Evolutionary conservation across 2,888 invertebrate genomes (phyloP).

Genomic region (Trissoscelio sp.): DNA sequence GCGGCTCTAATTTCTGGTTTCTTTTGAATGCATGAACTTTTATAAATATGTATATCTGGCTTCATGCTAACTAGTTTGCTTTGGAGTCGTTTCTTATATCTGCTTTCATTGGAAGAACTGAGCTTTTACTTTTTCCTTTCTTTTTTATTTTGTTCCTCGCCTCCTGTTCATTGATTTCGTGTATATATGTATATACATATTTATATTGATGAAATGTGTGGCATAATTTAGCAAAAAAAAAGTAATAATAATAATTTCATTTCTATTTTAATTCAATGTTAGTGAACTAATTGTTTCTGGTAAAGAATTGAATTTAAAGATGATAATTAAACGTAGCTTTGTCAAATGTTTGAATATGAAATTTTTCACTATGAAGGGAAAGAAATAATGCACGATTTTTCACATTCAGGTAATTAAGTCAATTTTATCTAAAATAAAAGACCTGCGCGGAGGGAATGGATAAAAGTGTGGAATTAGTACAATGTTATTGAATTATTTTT

Average conservation of each 20-base stretch:
- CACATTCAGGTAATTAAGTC: constrained; percentile 60
- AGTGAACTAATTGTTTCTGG: background rate
- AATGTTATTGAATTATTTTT: constrained; percentile 52
- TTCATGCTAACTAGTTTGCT: constrained; percentile 67
- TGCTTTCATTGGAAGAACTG: constrained; percentile 61
- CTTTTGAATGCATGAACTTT: constrained; percentile 72
- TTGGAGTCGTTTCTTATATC: too few relatives aligned
- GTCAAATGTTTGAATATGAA: background rate
- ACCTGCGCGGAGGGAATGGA: constrained; percentile 51
- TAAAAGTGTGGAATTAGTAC: constrained; percentile 56
- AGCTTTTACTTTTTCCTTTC: constrained; percentile 48
- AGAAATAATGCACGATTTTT: constrained; percentile 55
- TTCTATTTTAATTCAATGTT: background rate
- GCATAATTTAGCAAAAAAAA: background rate
- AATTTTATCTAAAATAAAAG: constrained; percentile 54
- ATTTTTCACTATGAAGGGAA: background rate
- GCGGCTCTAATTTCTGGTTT: constrained; percentile 47
- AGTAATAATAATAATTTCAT: too few relatives aligned
- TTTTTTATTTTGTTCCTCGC: constrained; percentile 26
- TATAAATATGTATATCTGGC: constrained; percentile 71
- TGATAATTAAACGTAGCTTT: background rate
- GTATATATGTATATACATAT: constrained; percentile 36
- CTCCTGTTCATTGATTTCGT: constrained; percentile 5
- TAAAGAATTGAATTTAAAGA: background rate
- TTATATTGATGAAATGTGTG: constrained; percentile 26